These are phyloP conservation scores for Pangasianodon gigas DNA, from an alignment of 2,113 vertebrate genomes.

Conservation along the genomic window DNA sequence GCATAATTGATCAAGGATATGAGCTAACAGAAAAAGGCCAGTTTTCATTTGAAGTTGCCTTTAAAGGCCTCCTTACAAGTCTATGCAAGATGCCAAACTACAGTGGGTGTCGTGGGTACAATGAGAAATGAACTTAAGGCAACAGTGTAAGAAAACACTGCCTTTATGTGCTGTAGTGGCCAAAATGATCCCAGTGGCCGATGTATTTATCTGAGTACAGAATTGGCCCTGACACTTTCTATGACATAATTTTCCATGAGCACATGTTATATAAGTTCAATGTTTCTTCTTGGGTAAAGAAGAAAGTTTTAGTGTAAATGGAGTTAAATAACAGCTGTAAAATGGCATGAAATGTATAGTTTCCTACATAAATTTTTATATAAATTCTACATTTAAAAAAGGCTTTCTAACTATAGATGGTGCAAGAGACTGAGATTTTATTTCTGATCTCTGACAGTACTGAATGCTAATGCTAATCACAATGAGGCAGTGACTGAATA, in stretches of 20 bases:
- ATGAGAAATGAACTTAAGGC: not conserved
- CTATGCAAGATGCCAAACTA: not conserved
- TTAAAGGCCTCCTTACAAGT: not conserved
- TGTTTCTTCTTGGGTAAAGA: not conserved
- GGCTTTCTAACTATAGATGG: not conserved
- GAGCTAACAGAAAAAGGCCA: not conserved
- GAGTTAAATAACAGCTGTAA: not conserved
- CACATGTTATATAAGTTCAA: not conserved
- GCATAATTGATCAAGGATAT: not conserved
- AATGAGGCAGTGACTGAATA: too few relatives aligned
- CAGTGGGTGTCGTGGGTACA: not conserved
- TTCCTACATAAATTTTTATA: not conserved
- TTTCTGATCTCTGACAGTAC: not conserved
- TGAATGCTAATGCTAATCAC: not conserved
- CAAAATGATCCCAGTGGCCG: not conserved
- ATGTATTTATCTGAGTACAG: not conserved
- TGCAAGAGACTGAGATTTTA: not conserved
- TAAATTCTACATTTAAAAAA: not conserved
- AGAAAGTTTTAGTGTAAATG: not conserved
- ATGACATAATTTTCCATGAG: slow-evolving; percentile 1
- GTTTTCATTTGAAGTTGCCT: not conserved
- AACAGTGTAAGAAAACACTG: not conserved
- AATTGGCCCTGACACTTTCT: not conserved
- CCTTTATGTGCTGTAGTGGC: not conserved
- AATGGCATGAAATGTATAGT: not conserved